Evolutionary conservation across 30 jellyfish, hydroid and myxozoan genomes (phyloP), one percentile per base, ranked within the genome.

Genomic region (Aurelia sp.): DNA sequence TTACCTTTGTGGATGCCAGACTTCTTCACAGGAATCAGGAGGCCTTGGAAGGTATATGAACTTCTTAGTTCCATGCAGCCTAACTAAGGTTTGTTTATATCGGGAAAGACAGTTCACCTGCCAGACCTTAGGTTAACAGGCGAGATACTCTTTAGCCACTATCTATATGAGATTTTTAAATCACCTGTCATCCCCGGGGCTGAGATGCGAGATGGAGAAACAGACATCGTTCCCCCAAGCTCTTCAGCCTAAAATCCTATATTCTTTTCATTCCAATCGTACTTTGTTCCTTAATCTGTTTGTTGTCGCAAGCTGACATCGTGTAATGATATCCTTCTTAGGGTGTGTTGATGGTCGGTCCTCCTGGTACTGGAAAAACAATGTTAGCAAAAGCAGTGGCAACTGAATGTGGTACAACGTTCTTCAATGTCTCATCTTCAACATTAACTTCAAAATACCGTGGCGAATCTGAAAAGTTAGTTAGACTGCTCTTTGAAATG

Each of bases 381-480:
- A 85, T 94, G 99, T 67, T 94, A 76, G 99, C 99, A 19, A 94
- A 94, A 73, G 99, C 99, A 19, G 99, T 94, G 12, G 99, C 99
- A 12, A 94, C 97, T 0, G 99, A 94, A 74, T 94, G 99, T 50
- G 96, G 96, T 23, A 94, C 99, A 11, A 94, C 99, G 40, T 94
- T 94, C 67, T 94, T 94, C 90, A 94, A 94, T 40, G 99, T 94
- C 67, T 81, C 99, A 11, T 89, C 99, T 37, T 94, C 99, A 35
- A 94, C 97, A 15, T 61, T 94, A 69, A 89, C 99, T 16, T 94
- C 99, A 9, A 94, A 94, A 71, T 94, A 88, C 66, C 89, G 99
- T 16, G 99, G 99, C 4, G 99, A 94, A 51, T 94, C 99, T 3
- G 99, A 94, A 65, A 94, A 94, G 77, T 84, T 94, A 13, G 99